Base-by-base conservation (phyloP, 1,140 invertebrate species). In the Anastrepha obliqua region DNA sequence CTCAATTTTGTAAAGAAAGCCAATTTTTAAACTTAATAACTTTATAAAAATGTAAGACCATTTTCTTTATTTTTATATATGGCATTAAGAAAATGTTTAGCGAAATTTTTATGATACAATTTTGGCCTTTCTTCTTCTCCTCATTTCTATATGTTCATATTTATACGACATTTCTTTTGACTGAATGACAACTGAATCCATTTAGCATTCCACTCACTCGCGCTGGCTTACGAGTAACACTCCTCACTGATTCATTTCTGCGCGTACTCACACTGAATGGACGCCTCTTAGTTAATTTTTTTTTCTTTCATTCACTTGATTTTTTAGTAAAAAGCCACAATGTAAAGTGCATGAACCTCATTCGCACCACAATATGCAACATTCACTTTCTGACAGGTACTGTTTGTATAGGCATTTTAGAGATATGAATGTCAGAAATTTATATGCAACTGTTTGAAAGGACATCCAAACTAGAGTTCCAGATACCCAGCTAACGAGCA, bases 331-430 rank as follows among this genome's bases (percentile, higher is more conserved):
- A 44, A n/a, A 70, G 13, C 47, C 60, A 17, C 15, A 62, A 58
- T 55, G 74, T 55, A 29, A 81, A 20, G 74, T 81, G n/a, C 47
- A 81, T 81, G 51, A 51, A 81, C 70, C 13, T 44, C 44, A 47
- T 17, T 17, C 1, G 6, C 70, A 51, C 1, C 6, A 17, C 13
- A 13, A 70, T 44, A 11, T 42, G 39, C 11, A 42, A 9, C 17
- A 6, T 65, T 11, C 65, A 67, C 29, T 29, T 29, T 29, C 29
- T 29, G 29, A 29, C 29, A 29, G 29, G 29, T 29, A 29, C 29
- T 29, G 11, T 42, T 29, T 3, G 3, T 29, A 13, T 15, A 9
- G 0, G 29, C 39, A 42, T 9, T 64, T 64, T 64, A 8, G 3
- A 64, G 60, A 64, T 62, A 62, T 17, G 60, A 62, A 62, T 62